Conservation (phyloP, 2,113 vertebrate species). For the Microcebus griseorufus region DNA sequence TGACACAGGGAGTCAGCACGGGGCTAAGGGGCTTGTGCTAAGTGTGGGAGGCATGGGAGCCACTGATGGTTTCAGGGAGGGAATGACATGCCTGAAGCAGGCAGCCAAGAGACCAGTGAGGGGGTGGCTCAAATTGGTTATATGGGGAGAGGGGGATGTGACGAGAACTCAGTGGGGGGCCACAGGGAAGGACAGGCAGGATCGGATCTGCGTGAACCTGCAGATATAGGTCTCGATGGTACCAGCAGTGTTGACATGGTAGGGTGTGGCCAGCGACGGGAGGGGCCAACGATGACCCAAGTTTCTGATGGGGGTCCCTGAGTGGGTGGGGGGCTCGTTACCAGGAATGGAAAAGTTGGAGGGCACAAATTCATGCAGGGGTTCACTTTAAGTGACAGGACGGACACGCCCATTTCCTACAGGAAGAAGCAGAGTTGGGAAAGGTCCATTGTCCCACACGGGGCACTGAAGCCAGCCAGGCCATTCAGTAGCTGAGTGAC, state of each 20-base stretch:
- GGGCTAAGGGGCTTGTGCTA: not conserved
- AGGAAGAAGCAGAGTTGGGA: not conserved
- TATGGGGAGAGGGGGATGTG: accelerated
- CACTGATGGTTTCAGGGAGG: not conserved
- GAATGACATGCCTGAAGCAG: too few species aligned
- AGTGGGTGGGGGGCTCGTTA: not conserved
- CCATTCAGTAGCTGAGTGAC: not conserved
- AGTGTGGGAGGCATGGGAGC: not conserved
- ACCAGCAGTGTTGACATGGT: not conserved
- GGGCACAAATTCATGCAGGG: not conserved
- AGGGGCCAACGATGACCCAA: not conserved
- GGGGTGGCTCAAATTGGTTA: not conserved
- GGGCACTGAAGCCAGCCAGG: not conserved
- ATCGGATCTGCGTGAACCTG: not conserved
- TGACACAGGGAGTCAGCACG: not conserved
- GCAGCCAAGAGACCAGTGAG: not conserved
- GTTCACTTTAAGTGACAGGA: not conserved
- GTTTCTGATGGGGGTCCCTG: not conserved
- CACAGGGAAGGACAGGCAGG: not conserved
- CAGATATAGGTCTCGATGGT: not conserved
- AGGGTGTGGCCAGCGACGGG: not conserved
- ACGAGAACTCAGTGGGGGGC: not conserved
- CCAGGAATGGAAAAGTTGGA: not conserved
- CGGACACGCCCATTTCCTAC: not conserved
- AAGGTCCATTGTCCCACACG: not conserved